A percentile compares a stretch with the other conserved stretches of the same genome.
Conservation (phyloP, 2,888 invertebrate genomes). For the Sphecodes monilicornis region DNA sequence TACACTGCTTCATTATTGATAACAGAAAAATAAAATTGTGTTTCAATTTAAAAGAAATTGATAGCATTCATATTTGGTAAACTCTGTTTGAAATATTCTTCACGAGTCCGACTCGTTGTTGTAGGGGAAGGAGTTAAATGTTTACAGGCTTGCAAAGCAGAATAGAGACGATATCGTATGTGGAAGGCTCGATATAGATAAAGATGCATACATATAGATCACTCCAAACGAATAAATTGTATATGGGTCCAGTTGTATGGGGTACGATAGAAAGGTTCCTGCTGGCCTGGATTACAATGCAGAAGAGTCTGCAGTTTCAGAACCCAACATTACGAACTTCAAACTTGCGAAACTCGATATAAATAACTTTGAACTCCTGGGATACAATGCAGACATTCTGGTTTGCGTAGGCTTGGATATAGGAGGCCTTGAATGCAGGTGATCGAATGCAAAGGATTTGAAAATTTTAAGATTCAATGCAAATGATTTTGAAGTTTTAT, state of each 20-base stretch:
- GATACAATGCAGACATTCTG: background rate
- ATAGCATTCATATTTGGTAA: too few species aligned
- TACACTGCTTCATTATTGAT: background rate
- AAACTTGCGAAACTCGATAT: background rate
- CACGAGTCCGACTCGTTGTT: background rate
- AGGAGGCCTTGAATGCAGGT: background rate
- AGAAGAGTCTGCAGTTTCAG: background rate
- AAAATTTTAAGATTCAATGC: background rate
- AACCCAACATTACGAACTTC: background rate
- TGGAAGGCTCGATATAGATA: background rate
- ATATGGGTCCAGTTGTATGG: background rate
- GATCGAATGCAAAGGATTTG: slow-evolving; percentile 2
- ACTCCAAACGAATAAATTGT: background rate
- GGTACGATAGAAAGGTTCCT: background rate
- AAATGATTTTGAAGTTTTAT: background rate
- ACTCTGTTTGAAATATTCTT: background rate
- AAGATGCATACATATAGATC: background rate
- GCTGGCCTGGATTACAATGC: background rate
- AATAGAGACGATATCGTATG: background rate
- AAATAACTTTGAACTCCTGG: slow-evolving; percentile 1
- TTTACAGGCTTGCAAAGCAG: too few species aligned
- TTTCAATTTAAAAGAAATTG: background rate
- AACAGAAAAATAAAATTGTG: background rate
- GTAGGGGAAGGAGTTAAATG: background rate
- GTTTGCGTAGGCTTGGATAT: background rate